phyloP scores from a whole-genome alignment of 2,113 vertebrate species.

The Pelecanus crispus region DNA sequence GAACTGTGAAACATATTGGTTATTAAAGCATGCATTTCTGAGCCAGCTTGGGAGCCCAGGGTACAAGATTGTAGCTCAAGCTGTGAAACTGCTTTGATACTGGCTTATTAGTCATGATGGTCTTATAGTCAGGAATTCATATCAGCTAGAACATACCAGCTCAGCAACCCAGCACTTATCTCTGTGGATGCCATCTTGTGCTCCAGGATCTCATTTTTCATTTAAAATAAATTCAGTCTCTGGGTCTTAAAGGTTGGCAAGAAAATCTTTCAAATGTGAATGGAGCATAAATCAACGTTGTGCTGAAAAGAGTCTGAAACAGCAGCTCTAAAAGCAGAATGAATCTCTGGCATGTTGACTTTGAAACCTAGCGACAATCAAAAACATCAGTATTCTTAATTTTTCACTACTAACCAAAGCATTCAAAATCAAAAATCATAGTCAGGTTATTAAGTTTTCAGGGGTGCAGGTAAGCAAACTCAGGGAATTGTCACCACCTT shows the following conservation, averaged over 20 bases:
- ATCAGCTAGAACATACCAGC: slow-evolving; percentile 38
- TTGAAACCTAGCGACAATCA: neutral
- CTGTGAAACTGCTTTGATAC: slow-evolving; percentile 48
- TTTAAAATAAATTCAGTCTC: slow-evolving; percentile 59
- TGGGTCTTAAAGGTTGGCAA: slow-evolving; percentile 41
- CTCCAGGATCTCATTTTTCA: slow-evolving; percentile 57
- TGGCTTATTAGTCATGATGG: slow-evolving; percentile 52
- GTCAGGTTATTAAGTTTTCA: neutral
- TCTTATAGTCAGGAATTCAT: slow-evolving; percentile 51
- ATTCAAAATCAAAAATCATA: neutral
- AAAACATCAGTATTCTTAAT: neutral
- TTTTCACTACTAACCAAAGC: slow-evolving; percentile 8
- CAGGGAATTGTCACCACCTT: neutral
- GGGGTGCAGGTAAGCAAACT: neutral
- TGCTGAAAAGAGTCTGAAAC: slow-evolving; percentile 22
- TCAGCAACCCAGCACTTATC: slow-evolving; percentile 56
- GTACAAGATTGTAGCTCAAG: slow-evolving; percentile 53
- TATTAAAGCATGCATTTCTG: slow-evolving; percentile 58
- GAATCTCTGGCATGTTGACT: neutral
- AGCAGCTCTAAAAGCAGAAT: slow-evolving; percentile 23
- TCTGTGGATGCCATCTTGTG: slow-evolving; percentile 47
- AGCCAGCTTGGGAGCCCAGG: slow-evolving; percentile 50
- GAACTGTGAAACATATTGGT: slow-evolving; percentile 55
- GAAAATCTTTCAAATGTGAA: slow-evolving; percentile 48
- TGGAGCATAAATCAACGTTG: slow-evolving; percentile 37